Conservation (phyloP, 2,888 invertebrate species). For the Tridacna crocea region DNA sequence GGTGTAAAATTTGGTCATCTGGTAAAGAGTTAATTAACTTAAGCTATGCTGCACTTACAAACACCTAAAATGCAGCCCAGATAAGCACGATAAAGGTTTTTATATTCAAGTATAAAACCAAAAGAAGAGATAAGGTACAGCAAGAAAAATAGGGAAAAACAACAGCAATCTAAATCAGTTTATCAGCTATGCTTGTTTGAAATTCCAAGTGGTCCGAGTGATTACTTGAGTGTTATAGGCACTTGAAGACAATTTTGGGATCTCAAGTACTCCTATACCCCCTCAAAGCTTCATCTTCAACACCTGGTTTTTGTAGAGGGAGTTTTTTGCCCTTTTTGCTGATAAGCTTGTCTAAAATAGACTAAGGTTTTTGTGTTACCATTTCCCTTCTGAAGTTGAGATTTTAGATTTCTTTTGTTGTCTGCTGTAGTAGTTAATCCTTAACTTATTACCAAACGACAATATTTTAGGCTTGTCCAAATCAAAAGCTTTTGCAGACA, state of each 20-base stretch:
- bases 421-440: too few relatives aligned
- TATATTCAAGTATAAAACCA: background rate
- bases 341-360: background rate
- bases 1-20: too few relatives aligned
- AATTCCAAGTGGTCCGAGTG: slow-evolving; percentile 15
- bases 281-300: slow-evolving; percentile 18
- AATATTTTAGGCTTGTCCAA: too few relatives aligned
- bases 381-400: too few relatives aligned
- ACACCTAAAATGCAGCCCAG: too few relatives aligned
- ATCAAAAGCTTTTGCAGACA: too few relatives aligned
- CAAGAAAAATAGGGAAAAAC: background rate
- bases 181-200: slow-evolving; percentile 18
- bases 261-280: slow-evolving; percentile 17
- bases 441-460: too few relatives aligned
- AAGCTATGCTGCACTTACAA: too few relatives aligned
- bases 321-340: background rate
- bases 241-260: slow-evolving; percentile 27
- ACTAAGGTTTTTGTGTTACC: too few relatives aligned
- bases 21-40: too few relatives aligned
- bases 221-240: slow-evolving; percentile 25
- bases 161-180: slow-evolving; percentile 24
- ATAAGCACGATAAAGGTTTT: too few relatives aligned
- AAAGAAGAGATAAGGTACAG: background rate
- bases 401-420: too few relatives aligned
- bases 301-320: slow-evolving; percentile 22